phyloP scores from a whole-genome alignment of 2,113 vertebrate species.

The Urocolius indicus region DNA sequence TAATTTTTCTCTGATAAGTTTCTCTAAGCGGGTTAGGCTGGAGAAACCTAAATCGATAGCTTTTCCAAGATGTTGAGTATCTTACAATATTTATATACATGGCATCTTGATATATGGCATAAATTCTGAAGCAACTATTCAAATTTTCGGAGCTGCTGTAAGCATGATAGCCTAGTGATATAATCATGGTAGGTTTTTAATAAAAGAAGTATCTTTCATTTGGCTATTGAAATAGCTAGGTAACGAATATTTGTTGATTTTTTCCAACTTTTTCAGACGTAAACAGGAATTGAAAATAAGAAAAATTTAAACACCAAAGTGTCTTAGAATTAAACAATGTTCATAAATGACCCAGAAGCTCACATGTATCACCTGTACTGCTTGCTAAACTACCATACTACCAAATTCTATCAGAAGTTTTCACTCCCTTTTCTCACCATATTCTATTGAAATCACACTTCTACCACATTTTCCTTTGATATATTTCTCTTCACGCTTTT shows the following conservation, averaged over 20 bases:
- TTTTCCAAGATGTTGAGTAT: background rate
- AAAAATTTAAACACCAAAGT: background rate
- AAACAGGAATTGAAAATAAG: background rate
- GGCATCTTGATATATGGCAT: background rate
- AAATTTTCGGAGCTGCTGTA: background rate
- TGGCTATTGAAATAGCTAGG: background rate
- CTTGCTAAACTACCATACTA: background rate
- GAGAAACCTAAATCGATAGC: background rate
- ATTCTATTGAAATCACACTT: background rate
- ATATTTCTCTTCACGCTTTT: background rate
- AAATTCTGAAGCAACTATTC: background rate
- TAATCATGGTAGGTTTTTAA: background rate
- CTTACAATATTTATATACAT: background rate
- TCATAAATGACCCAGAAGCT: background rate
- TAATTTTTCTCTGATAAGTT: background rate
- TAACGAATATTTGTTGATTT: background rate
- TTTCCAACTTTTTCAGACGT: background rate
- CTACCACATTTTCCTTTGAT: background rate
- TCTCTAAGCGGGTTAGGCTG: background rate
- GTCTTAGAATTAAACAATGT: background rate
- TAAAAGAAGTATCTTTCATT: background rate
- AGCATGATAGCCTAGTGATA: background rate
- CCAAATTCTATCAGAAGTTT: background rate
- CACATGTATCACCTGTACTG: background rate
- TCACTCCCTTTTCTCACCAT: background rate